A percentile compares a stretch with the other conserved stretches of the same genome.
phyloP scores from a whole-genome alignment of 2,797 vertebrate species.

The Gouania willdenowi region DNA sequence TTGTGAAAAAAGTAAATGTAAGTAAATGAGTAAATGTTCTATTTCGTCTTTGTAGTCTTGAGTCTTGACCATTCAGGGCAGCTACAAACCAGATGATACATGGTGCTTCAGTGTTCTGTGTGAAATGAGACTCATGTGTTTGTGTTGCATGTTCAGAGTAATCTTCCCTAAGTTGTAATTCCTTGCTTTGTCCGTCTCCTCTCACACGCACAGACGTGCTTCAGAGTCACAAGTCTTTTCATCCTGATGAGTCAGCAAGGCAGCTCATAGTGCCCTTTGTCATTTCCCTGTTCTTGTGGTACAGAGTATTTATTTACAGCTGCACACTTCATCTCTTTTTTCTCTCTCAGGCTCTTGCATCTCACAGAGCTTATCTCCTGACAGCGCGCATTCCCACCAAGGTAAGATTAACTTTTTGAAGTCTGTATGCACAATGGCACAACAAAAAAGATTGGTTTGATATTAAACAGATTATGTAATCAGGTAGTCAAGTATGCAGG shows the following conservation, averaged over 20 bases:
- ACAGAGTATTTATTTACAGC: slow-evolving; percentile 20
- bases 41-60: too few species aligned
- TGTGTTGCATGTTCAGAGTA: neutral
- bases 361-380: slow-evolving; percentile 87
- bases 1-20: too few species aligned
- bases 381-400: slow-evolving; percentile 88
- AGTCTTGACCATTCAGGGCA: too few species aligned
- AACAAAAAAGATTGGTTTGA: too few species aligned
- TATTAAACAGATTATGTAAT: too few species aligned
- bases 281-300: slow-evolving; percentile 29
- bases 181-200: neutral
- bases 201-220: slow-evolving; percentile 5
- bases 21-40: too few species aligned
- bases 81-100: too few species aligned
- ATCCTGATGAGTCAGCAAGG: slow-evolving; percentile 39
- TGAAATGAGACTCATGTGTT: neutral
- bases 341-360: slow-evolving; percentile 80
- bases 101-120: too few species aligned
- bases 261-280: slow-evolving; percentile 28
- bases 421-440: neutral
- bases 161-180: neutral
- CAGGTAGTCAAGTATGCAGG: too few species aligned
- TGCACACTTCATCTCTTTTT: slow-evolving; percentile 34
- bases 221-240: slow-evolving; percentile 30
- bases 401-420: slow-evolving; percentile 68